Conservation (phyloP, 2,888 invertebrate genomes). For the Pheosia gnoma region DNA sequence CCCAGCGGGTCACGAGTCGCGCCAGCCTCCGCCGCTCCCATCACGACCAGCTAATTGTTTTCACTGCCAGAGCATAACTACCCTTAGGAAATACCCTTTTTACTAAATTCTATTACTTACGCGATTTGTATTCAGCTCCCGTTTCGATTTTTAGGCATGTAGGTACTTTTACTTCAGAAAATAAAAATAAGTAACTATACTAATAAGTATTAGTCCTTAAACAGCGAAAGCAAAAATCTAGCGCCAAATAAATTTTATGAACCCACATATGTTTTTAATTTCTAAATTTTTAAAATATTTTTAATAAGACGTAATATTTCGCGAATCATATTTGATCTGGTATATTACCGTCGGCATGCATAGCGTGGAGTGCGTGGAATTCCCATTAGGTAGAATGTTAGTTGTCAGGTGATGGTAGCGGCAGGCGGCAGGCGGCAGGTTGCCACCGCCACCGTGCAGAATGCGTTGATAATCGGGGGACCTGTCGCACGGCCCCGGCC, state of each 20-base stretch:
- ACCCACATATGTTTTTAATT: too few species aligned
- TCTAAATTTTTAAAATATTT: neutral
- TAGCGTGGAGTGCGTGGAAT: constrained; percentile 56
- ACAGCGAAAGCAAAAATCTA: too few species aligned
- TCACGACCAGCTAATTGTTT: constrained; percentile 56
- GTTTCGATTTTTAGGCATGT: neutral
- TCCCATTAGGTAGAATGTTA: constrained; percentile 56
- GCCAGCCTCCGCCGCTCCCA: constrained; percentile 48
- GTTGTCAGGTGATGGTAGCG: constrained; percentile 48
- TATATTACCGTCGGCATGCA: constrained; percentile 57
- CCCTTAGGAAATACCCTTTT: constrained; percentile 27
- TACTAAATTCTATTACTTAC: constrained; percentile 19
- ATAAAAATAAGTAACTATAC: too few species aligned
- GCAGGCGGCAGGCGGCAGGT: constrained; percentile 52
- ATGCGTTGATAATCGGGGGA: constrained; percentile 79
- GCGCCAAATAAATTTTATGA: too few species aligned
- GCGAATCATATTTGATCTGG: constrained; percentile 22
- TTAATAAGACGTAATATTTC: constrained; percentile 4
- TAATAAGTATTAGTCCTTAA: too few species aligned
- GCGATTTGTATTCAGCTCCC: constrained; percentile 22
- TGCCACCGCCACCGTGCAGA: constrained; percentile 63
- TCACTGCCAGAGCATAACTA: constrained; percentile 36
- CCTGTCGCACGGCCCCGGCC: constrained; percentile 78
- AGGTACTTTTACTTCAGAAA: neutral
- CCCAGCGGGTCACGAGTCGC: constrained; percentile 51